These are phyloP conservation scores for Microhierax caerulescens DNA, from an alignment of 2,797 vertebrate genomes.

Conservation along the genomic window DNA sequence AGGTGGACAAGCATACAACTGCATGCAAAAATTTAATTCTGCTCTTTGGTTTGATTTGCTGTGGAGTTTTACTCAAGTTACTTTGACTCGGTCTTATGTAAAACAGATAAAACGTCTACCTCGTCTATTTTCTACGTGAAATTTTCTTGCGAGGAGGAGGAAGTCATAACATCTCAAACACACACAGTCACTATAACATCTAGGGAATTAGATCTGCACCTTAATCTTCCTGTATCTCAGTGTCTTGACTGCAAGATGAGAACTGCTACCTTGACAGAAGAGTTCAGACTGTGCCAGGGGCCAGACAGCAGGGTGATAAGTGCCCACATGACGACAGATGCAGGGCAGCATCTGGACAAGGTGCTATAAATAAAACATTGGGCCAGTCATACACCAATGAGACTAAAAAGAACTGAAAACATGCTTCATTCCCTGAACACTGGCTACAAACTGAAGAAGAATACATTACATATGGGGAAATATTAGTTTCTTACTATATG, in stretches of 20 bases:
- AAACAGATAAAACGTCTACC: not conserved
- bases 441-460: not conserved
- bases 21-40: not conserved
- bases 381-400: not conserved
- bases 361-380: not conserved
- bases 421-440: not conserved
- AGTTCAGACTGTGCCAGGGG: not conserved
- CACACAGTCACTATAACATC: not conserved
- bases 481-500: not conserved
- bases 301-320: not conserved
- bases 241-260: not conserved
- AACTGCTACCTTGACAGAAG: not conserved
- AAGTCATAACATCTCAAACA: not conserved
- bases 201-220: not conserved
- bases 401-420: not conserved
- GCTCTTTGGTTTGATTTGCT: not conserved
- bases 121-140: not conserved
- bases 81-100: not conserved
- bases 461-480: fast-evolving
- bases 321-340: not conserved
- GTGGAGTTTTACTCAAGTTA: not conserved
- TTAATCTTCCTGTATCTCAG: not conserved
- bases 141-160: not conserved
- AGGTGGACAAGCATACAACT: not conserved
- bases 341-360: not conserved